These are phyloP conservation scores for Amazona guildingii DNA, from an alignment of 2,113 vertebrate genomes.

Conservation along the genomic window DNA sequence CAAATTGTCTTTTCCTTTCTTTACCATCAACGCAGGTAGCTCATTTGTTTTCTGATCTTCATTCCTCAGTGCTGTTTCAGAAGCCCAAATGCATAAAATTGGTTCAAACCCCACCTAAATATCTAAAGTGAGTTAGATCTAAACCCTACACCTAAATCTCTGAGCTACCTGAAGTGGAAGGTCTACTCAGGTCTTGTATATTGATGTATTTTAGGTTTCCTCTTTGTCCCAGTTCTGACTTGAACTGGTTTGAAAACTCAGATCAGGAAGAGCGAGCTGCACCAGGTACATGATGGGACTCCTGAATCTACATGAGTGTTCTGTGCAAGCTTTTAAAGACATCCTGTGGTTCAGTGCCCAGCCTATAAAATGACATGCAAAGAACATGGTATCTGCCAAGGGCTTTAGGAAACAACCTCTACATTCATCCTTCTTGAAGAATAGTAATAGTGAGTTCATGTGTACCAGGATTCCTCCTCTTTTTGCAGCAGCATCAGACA, in stretches of 20 bases:
- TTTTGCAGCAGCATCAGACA: neutral
- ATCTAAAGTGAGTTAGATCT: neutral
- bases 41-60: neutral
- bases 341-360: neutral
- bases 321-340: neutral
- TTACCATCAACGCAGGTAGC: neutral
- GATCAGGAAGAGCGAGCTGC: neutral
- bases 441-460: neutral
- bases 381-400: fast-evolving
- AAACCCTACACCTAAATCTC: neutral
- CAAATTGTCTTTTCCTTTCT: neutral
- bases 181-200: neutral
- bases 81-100: neutral
- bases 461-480: neutral
- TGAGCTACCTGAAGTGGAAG: neutral
- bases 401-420: neutral
- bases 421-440: neutral
- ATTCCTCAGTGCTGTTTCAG: neutral
- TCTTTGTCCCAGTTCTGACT: neutral
- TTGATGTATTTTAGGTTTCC: neutral
- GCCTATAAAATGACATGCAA: neutral
- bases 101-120: neutral
- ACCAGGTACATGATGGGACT: fast-evolving
- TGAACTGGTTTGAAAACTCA: neutral
- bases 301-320: neutral